Evolutionary conservation across 2,797 vertebrate species (phyloP), one percentile per base, ranked within the genome.

Genomic region (Danio albolineatus): DNA sequence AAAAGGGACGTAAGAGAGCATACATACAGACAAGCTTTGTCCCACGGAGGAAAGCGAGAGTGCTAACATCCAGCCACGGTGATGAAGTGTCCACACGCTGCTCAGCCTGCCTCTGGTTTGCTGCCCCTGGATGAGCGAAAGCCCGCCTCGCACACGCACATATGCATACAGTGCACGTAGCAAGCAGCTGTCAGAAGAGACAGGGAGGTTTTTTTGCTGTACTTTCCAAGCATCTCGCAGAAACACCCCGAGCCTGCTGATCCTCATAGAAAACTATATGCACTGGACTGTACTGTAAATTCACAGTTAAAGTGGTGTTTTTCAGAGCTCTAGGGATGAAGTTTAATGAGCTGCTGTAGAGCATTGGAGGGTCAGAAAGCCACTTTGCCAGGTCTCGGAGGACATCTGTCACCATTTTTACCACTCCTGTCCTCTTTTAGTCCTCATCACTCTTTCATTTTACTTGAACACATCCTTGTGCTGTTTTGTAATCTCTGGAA

Each of bases 1-100:
- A 9, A 51, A 43, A 46, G 56, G 13, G 9, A 54, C 57, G 57
- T 13, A 36, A 61, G 57, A 51, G 62, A 19, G 9, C 43, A 88
- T 93, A 94, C 93, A 86, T 94, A 94, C 93, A 88, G 91, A 89
- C 81, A 92, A 88, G 89, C 86, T 93, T 87, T 81, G 89, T 93
- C 91, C 93, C 64, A 80, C 87, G 83, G 92, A 84, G 89, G 90
- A 91, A 79, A 92, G 88, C 88, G 92, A 89, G 85, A 89, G 85
- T 36, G 86, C 81, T 83, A 92, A 90, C 92, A 94, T 93, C 91
- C 90, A 92, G 90, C 85, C 87, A 84, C 87, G 81, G 83, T 89
- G 79, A 84, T 87, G 82, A 83, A 70, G 57, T 74, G 48, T 79
- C 43, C 57, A 62, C 83, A 64, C 56, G 82, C 87, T 90, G 86